phyloP scores from a whole-genome alignment of 1,140 invertebrate genomes.

The Eriocheir sinensis region DNA sequence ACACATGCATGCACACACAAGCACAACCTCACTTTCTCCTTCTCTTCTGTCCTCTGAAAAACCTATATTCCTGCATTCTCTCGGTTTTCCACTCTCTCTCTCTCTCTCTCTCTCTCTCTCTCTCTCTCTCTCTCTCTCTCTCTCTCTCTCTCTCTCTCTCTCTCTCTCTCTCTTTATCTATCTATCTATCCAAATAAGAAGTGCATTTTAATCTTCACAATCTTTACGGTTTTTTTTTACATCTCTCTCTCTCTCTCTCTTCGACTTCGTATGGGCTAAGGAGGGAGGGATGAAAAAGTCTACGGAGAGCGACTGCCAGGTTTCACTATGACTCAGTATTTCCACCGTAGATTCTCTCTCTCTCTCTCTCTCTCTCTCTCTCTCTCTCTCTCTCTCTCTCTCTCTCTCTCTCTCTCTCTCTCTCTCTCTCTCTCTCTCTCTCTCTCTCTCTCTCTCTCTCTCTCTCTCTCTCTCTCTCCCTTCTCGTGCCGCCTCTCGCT shows the following conservation, averaged over 20 bases:
- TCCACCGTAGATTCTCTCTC: background rate
- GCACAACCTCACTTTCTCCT: no score
- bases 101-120: background rate
- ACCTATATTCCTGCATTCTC: background rate
- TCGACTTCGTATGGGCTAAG: no score
- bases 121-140: background rate
- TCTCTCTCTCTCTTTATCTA: background rate
- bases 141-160: background rate
- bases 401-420: background rate
- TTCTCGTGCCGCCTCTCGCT: no score
- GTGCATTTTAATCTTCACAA: no score
- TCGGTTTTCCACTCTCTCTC: no score
- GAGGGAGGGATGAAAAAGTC: no score
- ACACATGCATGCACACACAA: background rate
- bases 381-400: background rate
- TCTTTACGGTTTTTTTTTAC: no score
- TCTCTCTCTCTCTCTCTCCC: background rate
- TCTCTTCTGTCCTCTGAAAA: no score
- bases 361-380: background rate
- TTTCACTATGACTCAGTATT: no score
- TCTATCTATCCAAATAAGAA: background rate
- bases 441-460: background rate
- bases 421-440: background rate
- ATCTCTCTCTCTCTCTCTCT: background rate
- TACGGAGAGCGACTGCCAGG: no score